A percentile compares a stretch with the other conserved stretches of the same genome.
Evolutionary conservation across 2,888 invertebrate species (phyloP).

Genomic region (Odontomyia ornata): DNA sequence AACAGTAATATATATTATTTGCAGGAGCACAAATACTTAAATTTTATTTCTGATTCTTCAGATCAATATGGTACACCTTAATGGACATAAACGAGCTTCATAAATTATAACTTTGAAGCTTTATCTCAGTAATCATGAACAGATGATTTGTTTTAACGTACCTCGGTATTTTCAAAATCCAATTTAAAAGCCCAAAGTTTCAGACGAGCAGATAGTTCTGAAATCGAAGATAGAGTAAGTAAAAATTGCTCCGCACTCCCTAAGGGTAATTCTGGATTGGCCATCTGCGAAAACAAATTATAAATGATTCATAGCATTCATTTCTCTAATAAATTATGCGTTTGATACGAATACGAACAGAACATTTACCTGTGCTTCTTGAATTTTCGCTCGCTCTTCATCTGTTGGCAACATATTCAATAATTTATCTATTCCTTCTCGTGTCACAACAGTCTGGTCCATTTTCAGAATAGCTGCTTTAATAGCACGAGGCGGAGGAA

Average conservation of each 20-base stretch:
- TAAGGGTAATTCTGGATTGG: conserved; percentile 63
- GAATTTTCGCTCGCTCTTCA: conserved; percentile 94
- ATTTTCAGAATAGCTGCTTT: conserved; percentile 99
- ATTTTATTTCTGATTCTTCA: too few species aligned
- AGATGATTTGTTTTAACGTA: conserved; percentile 59
- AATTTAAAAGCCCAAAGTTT: conserved; percentile 98
- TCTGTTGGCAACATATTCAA: conserved; percentile 97
- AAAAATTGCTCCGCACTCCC: conserved; percentile 99
- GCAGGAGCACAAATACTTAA: too few species aligned
- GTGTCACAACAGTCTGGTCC: conserved; percentile 97
- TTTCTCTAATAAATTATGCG: not conserved
- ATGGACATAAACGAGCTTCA: too few species aligned
- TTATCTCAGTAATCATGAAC: too few species aligned
- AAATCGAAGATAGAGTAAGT: conserved; percentile 94
- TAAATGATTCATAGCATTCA: not conserved
- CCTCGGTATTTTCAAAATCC: conserved; percentile 97
- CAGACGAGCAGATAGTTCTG: conserved; percentile 90
- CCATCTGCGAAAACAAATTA: conserved; percentile 53
- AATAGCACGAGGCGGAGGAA: conserved; percentile 96
- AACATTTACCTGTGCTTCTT: conserved; percentile 80
- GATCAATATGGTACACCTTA: too few species aligned
- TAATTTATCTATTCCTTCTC: conserved; percentile 98
- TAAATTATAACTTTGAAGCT: too few species aligned
- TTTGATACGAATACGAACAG: too few species aligned
- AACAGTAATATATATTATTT: conserved; percentile 40